Conservation (phyloP, 2,797 vertebrate genomes). For the Poeciliopsis presidionis region DNA sequence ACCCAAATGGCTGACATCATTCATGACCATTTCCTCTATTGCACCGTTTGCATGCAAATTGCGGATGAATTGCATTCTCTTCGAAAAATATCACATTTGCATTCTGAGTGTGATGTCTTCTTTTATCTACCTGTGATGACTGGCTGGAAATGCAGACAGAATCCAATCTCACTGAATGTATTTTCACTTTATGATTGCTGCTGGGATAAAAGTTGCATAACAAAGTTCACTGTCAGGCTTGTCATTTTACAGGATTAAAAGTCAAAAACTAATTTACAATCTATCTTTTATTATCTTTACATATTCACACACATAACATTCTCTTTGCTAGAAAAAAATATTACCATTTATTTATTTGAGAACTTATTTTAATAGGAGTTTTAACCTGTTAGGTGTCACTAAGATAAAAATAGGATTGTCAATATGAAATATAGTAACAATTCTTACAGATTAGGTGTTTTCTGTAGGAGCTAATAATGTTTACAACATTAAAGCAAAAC, state of each 20-base stretch:
- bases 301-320: neutral
- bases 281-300: slow-evolving; percentile 3
- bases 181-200: slow-evolving; percentile 10
- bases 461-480: neutral
- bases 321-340: neutral
- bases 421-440: too few species aligned
- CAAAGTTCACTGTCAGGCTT: slow-evolving; percentile 2
- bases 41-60: slow-evolving; percentile 10
- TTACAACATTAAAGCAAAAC: neutral
- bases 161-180: slow-evolving; percentile 11
- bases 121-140: slow-evolving; percentile 12
- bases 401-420: neutral
- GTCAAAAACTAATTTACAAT: slow-evolving; percentile 18
- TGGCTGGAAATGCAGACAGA: slow-evolving; percentile 10
- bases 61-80: slow-evolving; percentile 21
- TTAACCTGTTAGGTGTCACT: neutral
- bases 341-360: neutral
- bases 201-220: slow-evolving; percentile 16
- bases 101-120: slow-evolving; percentile 7
- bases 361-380: neutral
- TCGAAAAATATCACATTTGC: slow-evolving; percentile 12
- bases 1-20: slow-evolving; percentile 11
- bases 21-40: neutral
- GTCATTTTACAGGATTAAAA: slow-evolving; percentile 24
- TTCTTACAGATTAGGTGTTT: neutral